Conservation (phyloP, 2,797 vertebrate genomes). For the Pipistrellus pipistrellus region DNA sequence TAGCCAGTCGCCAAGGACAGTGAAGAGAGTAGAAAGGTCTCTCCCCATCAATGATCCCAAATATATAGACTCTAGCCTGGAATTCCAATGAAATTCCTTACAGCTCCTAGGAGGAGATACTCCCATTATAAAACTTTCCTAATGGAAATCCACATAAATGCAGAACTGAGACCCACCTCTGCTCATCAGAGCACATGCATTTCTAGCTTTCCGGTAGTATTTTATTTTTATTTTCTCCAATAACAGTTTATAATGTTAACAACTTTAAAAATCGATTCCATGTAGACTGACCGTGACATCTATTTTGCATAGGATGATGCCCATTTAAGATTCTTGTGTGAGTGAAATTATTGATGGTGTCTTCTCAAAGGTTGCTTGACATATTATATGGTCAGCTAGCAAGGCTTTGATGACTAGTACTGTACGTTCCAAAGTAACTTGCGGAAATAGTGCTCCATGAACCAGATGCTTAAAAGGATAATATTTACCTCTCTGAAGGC, state of each 20-base stretch:
- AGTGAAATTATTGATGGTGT: not conserved
- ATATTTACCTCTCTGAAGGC: conserved; percentile 63
- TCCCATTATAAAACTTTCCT: not conserved
- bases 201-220: not conserved
- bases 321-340: not conserved
- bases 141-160: not conserved
- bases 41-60: not conserved
- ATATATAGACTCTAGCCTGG: not conserved
- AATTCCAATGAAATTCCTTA: not conserved
- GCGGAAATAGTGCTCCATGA: conserved; percentile 3
- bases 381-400: conserved; percentile 19
- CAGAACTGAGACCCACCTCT: not conserved
- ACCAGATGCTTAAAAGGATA: conserved; percentile 46
- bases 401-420: not conserved
- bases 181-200: not conserved
- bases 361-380: not conserved
- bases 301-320: not conserved
- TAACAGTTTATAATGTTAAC: conserved; percentile 7
- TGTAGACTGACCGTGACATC: not conserved
- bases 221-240: not conserved
- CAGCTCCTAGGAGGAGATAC: not conserved
- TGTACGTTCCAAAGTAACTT: conserved; percentile 34
- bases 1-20: not conserved
- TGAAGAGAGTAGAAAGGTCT: not conserved
- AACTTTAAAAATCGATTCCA: not conserved